Evolutionary conservation across 2,888 invertebrate species (phyloP).

Genomic region (Spatulosminthurus flaviceps): DNA sequence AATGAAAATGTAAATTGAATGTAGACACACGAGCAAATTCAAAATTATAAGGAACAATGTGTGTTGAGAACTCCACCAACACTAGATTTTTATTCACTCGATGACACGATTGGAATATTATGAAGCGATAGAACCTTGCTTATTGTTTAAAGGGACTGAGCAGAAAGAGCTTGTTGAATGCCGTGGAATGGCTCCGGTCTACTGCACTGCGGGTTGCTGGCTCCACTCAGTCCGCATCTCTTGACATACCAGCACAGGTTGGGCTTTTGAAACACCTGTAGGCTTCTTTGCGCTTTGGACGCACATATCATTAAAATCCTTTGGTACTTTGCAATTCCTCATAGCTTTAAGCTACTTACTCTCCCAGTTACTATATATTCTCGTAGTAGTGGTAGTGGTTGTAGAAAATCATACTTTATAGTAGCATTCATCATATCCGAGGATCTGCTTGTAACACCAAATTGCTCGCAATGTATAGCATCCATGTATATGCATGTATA

Average conservation of each 20-base stretch:
- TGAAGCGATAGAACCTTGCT: constrained; percentile 2
- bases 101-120: constrained; percentile 28
- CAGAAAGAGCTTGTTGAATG: background rate
- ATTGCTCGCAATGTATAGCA: background rate
- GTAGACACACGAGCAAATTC: constrained; percentile 6
- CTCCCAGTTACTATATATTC: constrained; percentile 7
- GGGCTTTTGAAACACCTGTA: constrained; percentile 50
- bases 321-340: constrained; percentile 27
- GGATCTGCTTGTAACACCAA: background rate
- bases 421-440: too few relatives aligned
- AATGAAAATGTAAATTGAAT: constrained; percentile 18
- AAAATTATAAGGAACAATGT: constrained; percentile 1
- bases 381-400: background rate
- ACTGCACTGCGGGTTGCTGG: constrained; percentile 37
- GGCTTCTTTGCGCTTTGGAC: constrained; percentile 10
- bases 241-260: constrained; percentile 57
- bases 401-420: background rate
- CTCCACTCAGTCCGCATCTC: constrained; percentile 37
- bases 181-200: constrained; percentile 28
- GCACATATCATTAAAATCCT: constrained; percentile 11
- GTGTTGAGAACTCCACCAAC: constrained; percentile 23
- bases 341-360: constrained; percentile 19
- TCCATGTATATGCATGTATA: background rate
- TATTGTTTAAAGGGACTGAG: constrained; percentile 19
- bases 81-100: constrained; percentile 11